Conservation (phyloP, 2,888 invertebrate genomes). For the Limenitis camilla region DNA sequence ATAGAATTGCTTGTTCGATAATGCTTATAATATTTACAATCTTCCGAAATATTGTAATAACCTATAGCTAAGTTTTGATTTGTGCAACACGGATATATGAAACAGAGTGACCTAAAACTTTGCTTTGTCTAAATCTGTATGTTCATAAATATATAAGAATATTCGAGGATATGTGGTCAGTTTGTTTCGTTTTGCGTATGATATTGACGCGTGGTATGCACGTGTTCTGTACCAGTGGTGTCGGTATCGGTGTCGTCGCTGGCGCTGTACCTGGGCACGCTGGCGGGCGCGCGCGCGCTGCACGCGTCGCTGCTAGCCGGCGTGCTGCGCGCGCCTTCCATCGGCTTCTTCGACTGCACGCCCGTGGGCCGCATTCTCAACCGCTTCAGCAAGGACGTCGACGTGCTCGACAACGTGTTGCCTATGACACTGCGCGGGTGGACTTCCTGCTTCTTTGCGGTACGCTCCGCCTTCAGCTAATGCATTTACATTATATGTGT, state of each 20-base stretch:
- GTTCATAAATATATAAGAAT: not conserved
- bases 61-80: no score
- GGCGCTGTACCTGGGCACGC: conserved; percentile 79
- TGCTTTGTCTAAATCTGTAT: not conserved
- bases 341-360: conserved; percentile 86
- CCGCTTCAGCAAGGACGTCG: conserved; percentile 84
- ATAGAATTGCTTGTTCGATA: no score
- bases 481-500: not conserved
- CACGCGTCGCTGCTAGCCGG: conserved; percentile 78
- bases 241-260: conserved; percentile 79
- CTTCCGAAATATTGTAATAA: no score
- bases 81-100: no score
- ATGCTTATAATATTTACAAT: no score
- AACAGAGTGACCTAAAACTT: no score
- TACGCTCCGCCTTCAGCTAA: conserved; percentile 36
- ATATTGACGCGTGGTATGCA: conserved; percentile 4
- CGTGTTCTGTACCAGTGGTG: conserved; percentile 62
- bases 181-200: not conserved
- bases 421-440: conserved; percentile 83
- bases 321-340: conserved; percentile 79
- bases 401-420: conserved; percentile 81
- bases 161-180: no score
- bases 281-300: conserved; percentile 76
- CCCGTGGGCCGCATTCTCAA: conserved; percentile 86
- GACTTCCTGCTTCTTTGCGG: conserved; percentile 79